These are phyloP conservation scores for Dipodomys ordii DNA, from an alignment of 2,113 vertebrate species.

Conservation along the genomic window DNA sequence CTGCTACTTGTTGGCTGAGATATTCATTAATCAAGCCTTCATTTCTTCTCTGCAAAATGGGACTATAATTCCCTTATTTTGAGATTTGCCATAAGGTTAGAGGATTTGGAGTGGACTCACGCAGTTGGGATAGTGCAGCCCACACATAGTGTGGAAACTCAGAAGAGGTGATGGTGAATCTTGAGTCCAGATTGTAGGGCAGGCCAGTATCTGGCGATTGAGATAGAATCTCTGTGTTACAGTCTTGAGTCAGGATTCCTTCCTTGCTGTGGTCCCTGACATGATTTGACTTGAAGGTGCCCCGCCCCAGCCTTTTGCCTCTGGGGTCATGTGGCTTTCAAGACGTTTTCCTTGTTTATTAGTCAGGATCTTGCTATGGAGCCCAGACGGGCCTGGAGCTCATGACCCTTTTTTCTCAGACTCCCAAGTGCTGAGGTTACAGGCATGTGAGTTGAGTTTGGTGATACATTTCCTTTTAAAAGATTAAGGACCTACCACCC, in stretches of 20 bases:
- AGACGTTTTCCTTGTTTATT: neutral
- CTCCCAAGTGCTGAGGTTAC: neutral
- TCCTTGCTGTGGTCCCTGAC: neutral
- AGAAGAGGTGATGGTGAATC: neutral
- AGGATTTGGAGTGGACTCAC: neutral
- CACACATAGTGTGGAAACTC: neutral
- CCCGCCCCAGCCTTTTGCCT: neutral
- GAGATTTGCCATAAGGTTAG: neutral
- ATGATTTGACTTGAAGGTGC: neutral
- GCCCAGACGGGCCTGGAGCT: neutral
- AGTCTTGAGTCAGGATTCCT: neutral
- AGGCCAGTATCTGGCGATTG: neutral
- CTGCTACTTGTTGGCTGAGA: neutral
- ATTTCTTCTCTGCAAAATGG: neutral
- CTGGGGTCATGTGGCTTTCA: neutral
- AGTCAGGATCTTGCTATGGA: neutral
- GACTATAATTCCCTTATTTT: conserved; percentile 25
- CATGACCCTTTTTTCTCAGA: neutral
- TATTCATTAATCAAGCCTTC: neutral
- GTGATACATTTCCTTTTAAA: neutral
- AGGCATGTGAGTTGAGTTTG: no score
- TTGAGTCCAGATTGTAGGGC: neutral
- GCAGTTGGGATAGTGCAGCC: neutral
- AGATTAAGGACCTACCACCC: neutral
- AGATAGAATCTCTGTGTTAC: neutral